phyloP scores from a whole-genome alignment of 2,113 vertebrate genomes.

The Brachyhypopomus gauderio region DNA sequence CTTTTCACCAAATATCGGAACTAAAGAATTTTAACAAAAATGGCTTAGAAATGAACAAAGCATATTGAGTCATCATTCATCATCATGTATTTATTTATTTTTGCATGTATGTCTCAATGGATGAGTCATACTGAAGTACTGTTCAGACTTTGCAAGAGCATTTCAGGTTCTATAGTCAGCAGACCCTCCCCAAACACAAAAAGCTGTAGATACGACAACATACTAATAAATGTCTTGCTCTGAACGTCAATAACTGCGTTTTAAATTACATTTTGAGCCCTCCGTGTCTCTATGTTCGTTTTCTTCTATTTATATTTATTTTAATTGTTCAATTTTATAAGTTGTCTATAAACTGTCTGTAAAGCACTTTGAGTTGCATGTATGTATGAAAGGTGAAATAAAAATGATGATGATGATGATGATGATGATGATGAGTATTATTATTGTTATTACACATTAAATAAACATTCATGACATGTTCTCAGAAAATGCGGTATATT shows the following conservation, averaged over 20 bases:
- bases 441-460: no score
- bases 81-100: background rate
- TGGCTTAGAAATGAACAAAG: background rate
- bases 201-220: background rate
- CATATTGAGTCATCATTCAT: slow-evolving; percentile 23
- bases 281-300: no score
- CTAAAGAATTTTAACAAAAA: background rate
- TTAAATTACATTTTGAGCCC: no score
- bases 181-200: slow-evolving; percentile 29
- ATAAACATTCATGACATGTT: background rate
- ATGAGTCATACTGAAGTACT: slow-evolving; percentile 45
- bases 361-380: no score
- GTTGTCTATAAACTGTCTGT: no score
- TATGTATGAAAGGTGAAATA: no score
- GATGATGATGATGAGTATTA: no score
- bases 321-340: no score
- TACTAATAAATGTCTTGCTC: no score
- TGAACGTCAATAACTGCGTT: no score
- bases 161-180: background rate
- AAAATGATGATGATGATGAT: no score
- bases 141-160: slow-evolving; percentile 22
- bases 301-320: no score
- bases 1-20: background rate
- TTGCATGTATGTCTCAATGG: background rate
- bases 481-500: background rate